Evolutionary conservation across 2,888 invertebrate genomes (phyloP), one percentile per base, ranked within the genome.

Genomic region (Platynereis dumerilii): DNA sequence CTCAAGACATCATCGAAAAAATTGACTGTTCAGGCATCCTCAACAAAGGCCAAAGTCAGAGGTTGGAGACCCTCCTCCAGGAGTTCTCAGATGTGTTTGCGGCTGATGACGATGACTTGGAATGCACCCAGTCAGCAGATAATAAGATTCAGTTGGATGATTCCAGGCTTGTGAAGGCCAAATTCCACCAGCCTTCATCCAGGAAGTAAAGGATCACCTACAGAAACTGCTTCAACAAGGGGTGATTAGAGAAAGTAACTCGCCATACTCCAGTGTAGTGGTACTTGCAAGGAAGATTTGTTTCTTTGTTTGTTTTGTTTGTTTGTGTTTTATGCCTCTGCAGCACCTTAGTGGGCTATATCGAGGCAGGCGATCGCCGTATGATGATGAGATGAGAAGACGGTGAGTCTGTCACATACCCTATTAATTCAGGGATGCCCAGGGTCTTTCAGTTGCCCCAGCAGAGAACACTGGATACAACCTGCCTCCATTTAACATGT

Each of bases 1-100:
- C 48, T 7, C 48, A n/a, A 48, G 48, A 48, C 22, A 5, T 48
- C 7, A 48, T 48, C 7, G 17, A 48, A n/a, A 20, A 20, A 48
- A 22, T 48, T 48, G 48, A 48, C 48, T 20, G n/a, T 48, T 48
- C 48, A 48, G n/a, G 5, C n/a, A 22, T 10, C 7, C 22, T 48
- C 7, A 48, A n/a, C 17, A n/a, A n/a, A n/a, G n/a, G 20, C 5
- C 39, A 39, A 22, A 2, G 29, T 7, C 15, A n/a, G 2, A 34
- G 29, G 39, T 20, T 58, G 3, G 17, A 24, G 7, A 24, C 26
- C 29, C 39, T 58, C 7, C 22, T 58, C 3, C 7, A 26, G 2
- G 28, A 58, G 34, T 58, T n/a, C 26, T 17, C 17, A 10, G 58
- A 34, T 58, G 58, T 58, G 58, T 58, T 58, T 58, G 22, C 58